Evolutionary conservation across 2,888 invertebrate species (phyloP).

Genomic region (Dryobotodes eremita): DNA sequence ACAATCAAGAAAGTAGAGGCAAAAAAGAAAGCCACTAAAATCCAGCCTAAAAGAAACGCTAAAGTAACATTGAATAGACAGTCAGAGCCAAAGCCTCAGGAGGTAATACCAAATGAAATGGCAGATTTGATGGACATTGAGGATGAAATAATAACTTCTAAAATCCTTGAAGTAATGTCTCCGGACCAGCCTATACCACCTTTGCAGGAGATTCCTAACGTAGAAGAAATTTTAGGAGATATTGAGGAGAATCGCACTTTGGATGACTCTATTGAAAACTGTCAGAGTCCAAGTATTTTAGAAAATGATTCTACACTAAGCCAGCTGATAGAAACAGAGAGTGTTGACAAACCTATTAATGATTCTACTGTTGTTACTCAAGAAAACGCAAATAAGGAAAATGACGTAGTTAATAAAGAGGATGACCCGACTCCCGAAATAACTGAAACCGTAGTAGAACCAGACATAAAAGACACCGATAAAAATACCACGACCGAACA

Average conservation of each 20-base stretch:
- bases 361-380: constrained; percentile 6
- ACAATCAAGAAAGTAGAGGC: constrained; percentile 37
- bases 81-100: constrained; percentile 12
- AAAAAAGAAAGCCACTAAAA: constrained; percentile 49
- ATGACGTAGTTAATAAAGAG: background rate
- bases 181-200: constrained; percentile 11
- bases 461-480: background rate
- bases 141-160: constrained; percentile 70
- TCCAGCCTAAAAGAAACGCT: constrained; percentile 45
- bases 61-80: constrained; percentile 14
- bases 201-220: constrained; percentile 42
- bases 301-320: constrained; percentile 30
- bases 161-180: constrained; percentile 67
- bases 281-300: constrained; percentile 51
- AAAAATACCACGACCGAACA: constrained; percentile 3
- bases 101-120: constrained; percentile 5
- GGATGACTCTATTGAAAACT: constrained; percentile 4
- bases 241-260: constrained; percentile 22
- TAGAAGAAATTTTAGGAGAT: constrained; percentile 47
- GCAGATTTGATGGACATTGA: constrained; percentile 70
- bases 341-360: background rate
- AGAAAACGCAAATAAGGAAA: background rate
- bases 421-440: background rate
- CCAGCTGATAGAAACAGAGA: constrained; percentile 20
- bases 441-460: background rate